Evolutionary conservation across 2,113 vertebrate species (phyloP), one percentile per base, ranked within the genome.

Genomic region (Poeciliopsis occidentalis): DNA sequence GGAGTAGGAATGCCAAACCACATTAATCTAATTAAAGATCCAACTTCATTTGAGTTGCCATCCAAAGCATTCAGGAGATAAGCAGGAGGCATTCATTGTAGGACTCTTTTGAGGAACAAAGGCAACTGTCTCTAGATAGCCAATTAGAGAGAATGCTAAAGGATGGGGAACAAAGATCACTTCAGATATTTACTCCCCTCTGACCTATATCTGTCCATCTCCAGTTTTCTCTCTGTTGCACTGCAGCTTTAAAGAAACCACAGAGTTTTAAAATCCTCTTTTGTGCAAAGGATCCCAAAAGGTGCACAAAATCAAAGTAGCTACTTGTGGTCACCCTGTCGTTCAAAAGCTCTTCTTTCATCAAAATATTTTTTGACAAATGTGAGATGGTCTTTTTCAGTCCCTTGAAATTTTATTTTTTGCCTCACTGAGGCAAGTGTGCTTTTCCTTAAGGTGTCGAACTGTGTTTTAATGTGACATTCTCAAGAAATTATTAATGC

Each of bases 81-180:
- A 81, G 80, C 61, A 19, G 87, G 90, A 89, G 67, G 41, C 76
- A 82, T 86, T 89, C 73, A 84, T 90, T 85, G 87, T 85, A 81
- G 86, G 82, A 86, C 77, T 90, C 74, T 86, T 86, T 81, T 51
- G 82, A 60, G 64, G 78, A 91, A 91, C 86, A 92, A 91, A 92
- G 82, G 74, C 73, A 80, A 67, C 81, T 71, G 86, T 92, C 89
- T 92, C 87, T 85, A 80, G 86, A 89, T 82, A 54, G 84, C 92
- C 89, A 93, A 92, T 92, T 93, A 92, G 76, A 81, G 69, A 80
- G 81, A 83, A 78, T 76, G 71, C 69, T 81, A 81, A 82, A 81
- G 85, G 80, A 75, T 4, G 32, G 62, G 15, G 27, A 62, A 27
- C 26, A 29, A 60, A 60, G 44, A 19, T 47, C 44, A 10, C 60